Evolutionary conservation across 2,797 vertebrate genomes (phyloP), one percentile per base, ranked within the genome.

Genomic region (Chiroxiphia lanceolata): DNA sequence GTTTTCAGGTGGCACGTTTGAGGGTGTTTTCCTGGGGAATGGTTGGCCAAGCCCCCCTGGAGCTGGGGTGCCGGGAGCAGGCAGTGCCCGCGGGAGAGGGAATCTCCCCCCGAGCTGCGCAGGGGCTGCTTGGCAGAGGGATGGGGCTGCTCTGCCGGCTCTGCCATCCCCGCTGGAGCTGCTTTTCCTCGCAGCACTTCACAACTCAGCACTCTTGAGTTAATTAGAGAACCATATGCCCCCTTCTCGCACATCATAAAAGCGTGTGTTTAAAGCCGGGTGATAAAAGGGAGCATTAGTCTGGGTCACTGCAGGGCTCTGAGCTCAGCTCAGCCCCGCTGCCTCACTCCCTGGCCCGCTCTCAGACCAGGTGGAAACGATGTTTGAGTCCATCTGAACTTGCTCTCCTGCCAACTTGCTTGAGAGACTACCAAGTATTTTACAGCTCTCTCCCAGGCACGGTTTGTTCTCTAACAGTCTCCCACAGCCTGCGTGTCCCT

Each of bases 181-280:
- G 94, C 88, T 91, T 97, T 83, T 74, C 75, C 92, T 95, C 50
- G 3, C 83, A 65, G 57, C 91, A 51, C 91, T 94, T 95, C 91
- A 88, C 95, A 95, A 89, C 80, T 96, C 95, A 91, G 90, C 96
- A 67, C 96, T 95, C 90, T 64, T 22, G 29, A 91, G 94, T 87
- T 94, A 94, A 95, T 96, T 94, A 96, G 81, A 92, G 91, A 95
- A 94, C 95, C 94, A 94, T 88, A 92, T 95, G 94, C 96, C 88
- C 94, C 93, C 85, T 94, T 83, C 95, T 96, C 90, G 1, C 96
- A 96, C 95, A 93, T 96, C 95, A 80, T 96, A 96, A 96, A 97
- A 96, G 80, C 18, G 20, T 2, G 81, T 96, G 88, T 95, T 96
- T 96, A 93, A 89, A 92, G 83, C 77, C 2, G 48, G 64, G 80